These are phyloP conservation scores for Priocnemis perturbator DNA, from an alignment of 2,888 invertebrate species.

Conservation along the genomic window DNA sequence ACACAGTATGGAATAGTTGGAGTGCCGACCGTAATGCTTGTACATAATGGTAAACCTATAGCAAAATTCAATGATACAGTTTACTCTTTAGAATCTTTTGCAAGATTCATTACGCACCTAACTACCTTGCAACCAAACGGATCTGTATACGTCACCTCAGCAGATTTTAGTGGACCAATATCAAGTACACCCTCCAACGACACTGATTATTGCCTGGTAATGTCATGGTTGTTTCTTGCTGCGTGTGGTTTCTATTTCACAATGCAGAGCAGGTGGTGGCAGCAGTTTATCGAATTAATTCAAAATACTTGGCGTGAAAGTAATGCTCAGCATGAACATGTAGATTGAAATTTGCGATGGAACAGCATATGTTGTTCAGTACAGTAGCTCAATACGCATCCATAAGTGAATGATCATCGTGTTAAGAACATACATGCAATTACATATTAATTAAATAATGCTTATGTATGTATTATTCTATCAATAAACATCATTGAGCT, in stretches of 20 bases:
- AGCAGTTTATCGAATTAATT: slow-evolving; percentile 87
- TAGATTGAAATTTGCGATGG: slow-evolving; percentile 76
- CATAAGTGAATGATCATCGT: slow-evolving; percentile 18
- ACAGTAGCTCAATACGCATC: background rate
- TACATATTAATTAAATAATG: too few species aligned
- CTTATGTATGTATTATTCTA: too few species aligned
- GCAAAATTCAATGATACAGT: slow-evolving; percentile 90
- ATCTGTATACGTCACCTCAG: slow-evolving; percentile 83
- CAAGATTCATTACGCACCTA: slow-evolving; percentile 85
- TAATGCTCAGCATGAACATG: slow-evolving; percentile 88
- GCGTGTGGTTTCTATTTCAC: slow-evolving; percentile 85
- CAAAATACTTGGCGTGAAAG: slow-evolving; percentile 93
- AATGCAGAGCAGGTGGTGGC: slow-evolving; percentile 86
- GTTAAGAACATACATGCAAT: slow-evolving; percentile 10
- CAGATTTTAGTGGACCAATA: slow-evolving; percentile 88
- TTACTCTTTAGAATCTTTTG: slow-evolving; percentile 87
- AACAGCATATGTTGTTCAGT: slow-evolving; percentile 3
- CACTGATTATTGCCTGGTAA: slow-evolving; percentile 87
- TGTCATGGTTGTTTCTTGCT: slow-evolving; percentile 91
- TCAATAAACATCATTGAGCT: too few species aligned
- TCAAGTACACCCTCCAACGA: slow-evolving; percentile 85
- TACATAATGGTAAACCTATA: slow-evolving; percentile 91
- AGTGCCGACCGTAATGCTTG: slow-evolving; percentile 91
- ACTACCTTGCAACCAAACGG: slow-evolving; percentile 83
- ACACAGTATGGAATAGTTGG: slow-evolving; percentile 94